Percentiles rank a stretch among this genome's conserved stretches.
These are phyloP conservation scores for Heliconius hewitsoni DNA, from an alignment of 1,140 invertebrate genomes.

Conservation along the genomic window DNA sequence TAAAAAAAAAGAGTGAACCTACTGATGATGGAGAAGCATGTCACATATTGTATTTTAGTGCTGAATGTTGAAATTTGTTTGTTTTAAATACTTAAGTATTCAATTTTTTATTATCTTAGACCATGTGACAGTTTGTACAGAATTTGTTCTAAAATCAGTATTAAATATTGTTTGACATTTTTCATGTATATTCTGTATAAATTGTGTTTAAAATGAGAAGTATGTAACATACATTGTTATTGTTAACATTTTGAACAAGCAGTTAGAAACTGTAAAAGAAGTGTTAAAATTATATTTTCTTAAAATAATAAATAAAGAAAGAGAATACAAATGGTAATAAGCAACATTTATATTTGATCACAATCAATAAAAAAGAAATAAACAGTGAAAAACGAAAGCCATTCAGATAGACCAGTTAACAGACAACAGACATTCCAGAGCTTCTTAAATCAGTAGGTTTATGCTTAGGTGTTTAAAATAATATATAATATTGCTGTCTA, in stretches of 20 bases:
- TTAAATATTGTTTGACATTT: neutral
- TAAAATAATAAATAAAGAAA: neutral
- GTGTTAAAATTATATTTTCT: neutral
- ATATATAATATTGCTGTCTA: constrained; percentile 26
- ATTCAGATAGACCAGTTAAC: neutral
- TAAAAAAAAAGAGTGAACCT: constrained; percentile 44
- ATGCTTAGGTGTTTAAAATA: constrained; percentile 30
- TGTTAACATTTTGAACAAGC: neutral
- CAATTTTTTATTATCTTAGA: neutral
- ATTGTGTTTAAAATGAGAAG: neutral
- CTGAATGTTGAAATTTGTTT: constrained; percentile 31
- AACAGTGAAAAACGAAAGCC: neutral
- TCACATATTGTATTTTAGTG: neutral
- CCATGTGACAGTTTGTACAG: neutral
- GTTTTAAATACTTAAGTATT: neutral
- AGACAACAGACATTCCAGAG: constrained; percentile 41
- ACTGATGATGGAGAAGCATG: constrained; percentile 37
- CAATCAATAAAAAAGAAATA: neutral
- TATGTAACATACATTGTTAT: neutral
- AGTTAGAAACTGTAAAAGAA: neutral
- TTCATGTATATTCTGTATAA: neutral
- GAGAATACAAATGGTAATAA: neutral
- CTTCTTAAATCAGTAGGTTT: constrained; percentile 44
- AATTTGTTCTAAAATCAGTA: neutral
- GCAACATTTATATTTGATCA: neutral